Evolutionary conservation across 2,888 invertebrate species (phyloP).

Genomic region (Drosophila lutescens): DNA sequence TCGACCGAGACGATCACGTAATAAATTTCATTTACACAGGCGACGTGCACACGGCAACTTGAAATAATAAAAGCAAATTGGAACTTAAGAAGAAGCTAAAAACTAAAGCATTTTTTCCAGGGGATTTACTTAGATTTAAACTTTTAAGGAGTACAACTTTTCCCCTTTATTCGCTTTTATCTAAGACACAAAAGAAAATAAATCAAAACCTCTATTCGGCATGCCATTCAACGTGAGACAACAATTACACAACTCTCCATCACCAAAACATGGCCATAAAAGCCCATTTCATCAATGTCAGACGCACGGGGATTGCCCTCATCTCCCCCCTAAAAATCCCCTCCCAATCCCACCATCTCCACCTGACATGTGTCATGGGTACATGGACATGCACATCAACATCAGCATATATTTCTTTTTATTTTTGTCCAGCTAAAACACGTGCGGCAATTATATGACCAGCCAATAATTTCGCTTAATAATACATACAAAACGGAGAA

Average conservation of each 20-base stretch:
- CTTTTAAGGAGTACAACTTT: neutral
- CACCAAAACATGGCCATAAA: slow-evolving; percentile 54
- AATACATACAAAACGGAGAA: slow-evolving; percentile 44
- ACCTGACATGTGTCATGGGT: slow-evolving; percentile 45
- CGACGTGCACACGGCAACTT: slow-evolving; percentile 32
- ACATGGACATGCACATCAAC: slow-evolving; percentile 36
- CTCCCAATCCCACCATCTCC: slow-evolving; percentile 1
- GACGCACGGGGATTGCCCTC: slow-evolving; percentile 12
- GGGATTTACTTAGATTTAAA: neutral
- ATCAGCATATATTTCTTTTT: slow-evolving; percentile 35
- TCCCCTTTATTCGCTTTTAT: slow-evolving; percentile 3
- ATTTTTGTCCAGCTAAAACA: slow-evolving; percentile 45
- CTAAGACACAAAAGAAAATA: slow-evolving; percentile 2
- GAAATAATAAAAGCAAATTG: slow-evolving; percentile 6
- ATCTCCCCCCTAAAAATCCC: neutral
- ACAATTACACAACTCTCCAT: slow-evolving; percentile 60
- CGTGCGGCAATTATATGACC: slow-evolving; percentile 65
- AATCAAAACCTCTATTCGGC: slow-evolving; percentile 28
- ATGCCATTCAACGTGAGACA: slow-evolving; percentile 49
- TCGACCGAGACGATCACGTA: slow-evolving; percentile 58
- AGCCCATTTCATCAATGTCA: slow-evolving; percentile 73
- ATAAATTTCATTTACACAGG: slow-evolving; percentile 61
- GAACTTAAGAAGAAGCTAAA: neutral
- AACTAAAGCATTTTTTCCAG: neutral
- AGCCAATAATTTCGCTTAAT: slow-evolving; percentile 62